Conservation (phyloP, 2,888 invertebrate genomes). For the Falcaria lacertinaria region DNA sequence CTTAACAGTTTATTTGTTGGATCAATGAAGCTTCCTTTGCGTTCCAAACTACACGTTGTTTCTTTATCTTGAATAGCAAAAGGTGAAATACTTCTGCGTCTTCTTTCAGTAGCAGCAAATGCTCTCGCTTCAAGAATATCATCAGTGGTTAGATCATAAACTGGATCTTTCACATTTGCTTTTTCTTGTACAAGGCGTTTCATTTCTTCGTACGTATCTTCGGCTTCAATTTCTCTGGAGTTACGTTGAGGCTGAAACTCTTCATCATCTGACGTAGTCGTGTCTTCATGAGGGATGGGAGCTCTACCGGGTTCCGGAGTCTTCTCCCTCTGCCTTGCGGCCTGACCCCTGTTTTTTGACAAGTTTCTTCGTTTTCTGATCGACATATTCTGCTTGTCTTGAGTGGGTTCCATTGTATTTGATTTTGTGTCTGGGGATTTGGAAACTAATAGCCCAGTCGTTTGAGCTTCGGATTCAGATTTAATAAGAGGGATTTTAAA, state of each 20-base stretch:
- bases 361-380: conserved; percentile 81
- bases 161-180: conserved; percentile 61
- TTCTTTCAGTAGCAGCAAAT: conserved; percentile 62
- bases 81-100: conserved; percentile 74
- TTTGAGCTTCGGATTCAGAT: conserved; percentile 60
- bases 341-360: conserved; percentile 76
- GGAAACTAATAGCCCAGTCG: conserved; percentile 39
- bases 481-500: conserved; percentile 51
- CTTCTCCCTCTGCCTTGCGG: conserved; percentile 69
- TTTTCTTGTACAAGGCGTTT: conserved; percentile 63
- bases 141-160: conserved; percentile 67
- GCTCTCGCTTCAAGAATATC: conserved; percentile 69
- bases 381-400: conserved; percentile 69
- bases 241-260: conserved; percentile 47
- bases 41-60: conserved; percentile 37
- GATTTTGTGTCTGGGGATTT: conserved; percentile 41
- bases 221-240: conserved; percentile 70
- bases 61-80: conserved; percentile 71
- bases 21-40: conserved; percentile 73
- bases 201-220: conserved; percentile 73
- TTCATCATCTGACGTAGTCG: conserved; percentile 81
- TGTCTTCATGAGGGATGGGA: conserved; percentile 79
- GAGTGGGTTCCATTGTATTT: conserved; percentile 55
- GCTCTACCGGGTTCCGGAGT: conserved; percentile 72
- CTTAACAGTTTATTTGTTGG: conserved; percentile 69